Conservation (phyloP, 2,888 invertebrate genomes). For the Drosophila flavopinicola region DNA sequence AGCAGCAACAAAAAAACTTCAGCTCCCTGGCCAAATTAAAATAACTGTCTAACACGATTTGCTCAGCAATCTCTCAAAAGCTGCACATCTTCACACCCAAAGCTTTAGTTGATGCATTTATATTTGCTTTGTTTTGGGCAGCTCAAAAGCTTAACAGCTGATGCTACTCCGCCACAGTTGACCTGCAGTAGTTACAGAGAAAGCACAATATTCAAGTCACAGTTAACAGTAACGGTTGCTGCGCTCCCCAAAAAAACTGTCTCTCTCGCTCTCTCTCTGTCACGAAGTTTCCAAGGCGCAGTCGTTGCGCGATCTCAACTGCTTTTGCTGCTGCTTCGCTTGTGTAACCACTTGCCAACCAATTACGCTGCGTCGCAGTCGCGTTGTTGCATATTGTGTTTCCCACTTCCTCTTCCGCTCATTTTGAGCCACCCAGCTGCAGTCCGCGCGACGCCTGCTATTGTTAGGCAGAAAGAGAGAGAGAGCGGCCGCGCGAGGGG, state of each 20-base stretch:
- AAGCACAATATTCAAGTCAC: conserved; percentile 36
- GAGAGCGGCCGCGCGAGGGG: neutral
- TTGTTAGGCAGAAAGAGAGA: conserved; percentile 29
- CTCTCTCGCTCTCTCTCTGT: conserved; percentile 38
- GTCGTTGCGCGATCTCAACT: conserved; percentile 46
- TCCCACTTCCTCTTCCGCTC: conserved; percentile 77
- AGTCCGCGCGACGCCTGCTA: conserved; percentile 26
- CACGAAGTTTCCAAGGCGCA: conserved; percentile 26
- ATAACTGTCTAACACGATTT: conserved; percentile 8
- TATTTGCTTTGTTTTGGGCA: conserved; percentile 6
- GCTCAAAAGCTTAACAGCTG: conserved; percentile 42
- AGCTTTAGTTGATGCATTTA: no score
- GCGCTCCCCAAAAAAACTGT: conserved; percentile 31
- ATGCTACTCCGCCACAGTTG: conserved; percentile 26
- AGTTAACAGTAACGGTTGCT: conserved; percentile 41
- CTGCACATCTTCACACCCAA: neutral
- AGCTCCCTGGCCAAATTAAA: conserved; percentile 11
- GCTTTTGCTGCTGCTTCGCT: conserved; percentile 44
- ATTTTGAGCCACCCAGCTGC: conserved; percentile 41
- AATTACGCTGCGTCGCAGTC: conserved; percentile 69
- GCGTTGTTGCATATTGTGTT: conserved; percentile 71
- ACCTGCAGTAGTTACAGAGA: conserved; percentile 43
- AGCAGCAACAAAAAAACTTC: conserved; percentile 3
- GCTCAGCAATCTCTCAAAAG: neutral
- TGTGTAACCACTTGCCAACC: conserved; percentile 70